Evolutionary conservation across 2,113 vertebrate genomes (phyloP), one percentile per base, ranked within the genome.

Genomic region (Anoplopoma fimbria): DNA sequence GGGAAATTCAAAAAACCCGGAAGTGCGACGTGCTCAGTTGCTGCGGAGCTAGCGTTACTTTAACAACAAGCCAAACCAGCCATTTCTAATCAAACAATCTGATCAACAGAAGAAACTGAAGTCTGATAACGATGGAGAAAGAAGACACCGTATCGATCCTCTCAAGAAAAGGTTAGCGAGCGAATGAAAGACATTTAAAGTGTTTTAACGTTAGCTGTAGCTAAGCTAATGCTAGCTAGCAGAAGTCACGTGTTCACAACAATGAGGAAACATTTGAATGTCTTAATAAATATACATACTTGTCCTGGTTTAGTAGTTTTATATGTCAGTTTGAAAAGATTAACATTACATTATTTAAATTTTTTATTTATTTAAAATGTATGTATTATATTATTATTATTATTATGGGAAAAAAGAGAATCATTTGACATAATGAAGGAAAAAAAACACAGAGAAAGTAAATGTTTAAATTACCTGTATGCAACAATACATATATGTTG

Each of bases 1-100:
- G 81, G n/a, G n/a, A n/a, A n/a, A n/a, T 94, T 94, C 75, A 88
- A 94, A 92, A 23, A n/a, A n/a, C n/a, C 27, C 38, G 27, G 64
- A 76, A 60, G n/a, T 25, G 14, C 19, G 75, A 72, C n/a, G n/a
- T n/a, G 21, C 29, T 38, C 65, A 3, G 36, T 40, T 31, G 68
- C 64, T 23, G 9, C 6, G 27, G 4, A 33, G 36, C 3, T 17
- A 33, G 12, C 33, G 51, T 25, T 0, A 0, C 1, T 42, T 31
- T 73, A 83, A 76, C 36, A 12, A 10, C 19, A 10, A 62, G 6
- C 23, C 8, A 10, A 51, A 2, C 19, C 4, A 67, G 13, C 1
- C 15, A 1, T 42, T 51, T 61, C 23, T 1, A 10, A 8, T 17
- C 19, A 0, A 13, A 8, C 9, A 0, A 23, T 61, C n/a, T 55